phyloP scores from a whole-genome alignment of 2,113 vertebrate species.

The Bos indicus region DNA sequence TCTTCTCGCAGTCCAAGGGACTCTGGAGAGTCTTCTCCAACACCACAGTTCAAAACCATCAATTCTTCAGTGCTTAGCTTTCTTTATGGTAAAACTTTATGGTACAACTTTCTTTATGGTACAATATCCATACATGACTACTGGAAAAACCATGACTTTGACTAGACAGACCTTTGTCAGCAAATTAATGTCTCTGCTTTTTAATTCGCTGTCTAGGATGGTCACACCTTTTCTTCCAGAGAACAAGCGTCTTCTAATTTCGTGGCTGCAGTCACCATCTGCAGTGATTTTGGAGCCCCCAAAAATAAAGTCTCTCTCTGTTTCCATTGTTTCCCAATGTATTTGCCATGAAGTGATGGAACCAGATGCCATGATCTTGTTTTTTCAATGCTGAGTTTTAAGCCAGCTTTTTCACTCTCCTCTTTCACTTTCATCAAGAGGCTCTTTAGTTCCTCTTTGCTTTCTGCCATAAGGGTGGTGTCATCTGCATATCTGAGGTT shows the following conservation, averaged over 20 bases:
- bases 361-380: not conserved
- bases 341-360: not conserved
- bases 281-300: not conserved
- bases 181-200: not conserved
- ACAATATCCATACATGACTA: not conserved
- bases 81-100: not conserved
- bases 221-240: not conserved
- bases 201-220: not conserved
- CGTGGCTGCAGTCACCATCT: not conserved
- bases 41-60: not conserved
- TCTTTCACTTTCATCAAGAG: not conserved
- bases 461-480: not conserved
- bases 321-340: not conserved
- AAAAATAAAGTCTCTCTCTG: not conserved
- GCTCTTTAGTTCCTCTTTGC: not conserved
- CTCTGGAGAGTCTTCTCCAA: not conserved
- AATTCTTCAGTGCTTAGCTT: not conserved
- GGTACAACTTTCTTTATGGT: not conserved
- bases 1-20: not conserved
- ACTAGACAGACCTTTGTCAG: not conserved
- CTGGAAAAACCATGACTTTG: not conserved
- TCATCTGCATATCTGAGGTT: not conserved
- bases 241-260: not conserved
- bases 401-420: not conserved
- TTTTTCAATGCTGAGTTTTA: not conserved